Conservation (phyloP, 30 jellyfish, hydroid and myxozoan genomes). For the Turritopsis rubra region DNA sequence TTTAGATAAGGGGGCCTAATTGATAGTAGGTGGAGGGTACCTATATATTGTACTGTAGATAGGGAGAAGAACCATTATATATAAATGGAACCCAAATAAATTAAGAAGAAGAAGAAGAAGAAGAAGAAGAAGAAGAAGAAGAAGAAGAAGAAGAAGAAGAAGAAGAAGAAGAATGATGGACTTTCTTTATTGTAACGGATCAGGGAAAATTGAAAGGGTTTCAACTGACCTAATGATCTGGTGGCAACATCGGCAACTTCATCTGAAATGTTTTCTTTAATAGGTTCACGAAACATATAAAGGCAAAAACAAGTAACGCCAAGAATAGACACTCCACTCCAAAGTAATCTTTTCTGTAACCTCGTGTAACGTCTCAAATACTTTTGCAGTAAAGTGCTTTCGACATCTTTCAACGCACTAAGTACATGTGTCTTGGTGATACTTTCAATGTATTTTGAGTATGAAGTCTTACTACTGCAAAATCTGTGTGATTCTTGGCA, state of each 20-base stretch:
- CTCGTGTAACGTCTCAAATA: slow-evolving; percentile 49
- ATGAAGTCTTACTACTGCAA: not conserved
- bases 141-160: too few relatives aligned
- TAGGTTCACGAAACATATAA: slow-evolving; percentile 79
- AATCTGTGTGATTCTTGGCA: not conserved
- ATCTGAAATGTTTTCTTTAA: slow-evolving; percentile 65
- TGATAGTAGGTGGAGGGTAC: too few relatives aligned
- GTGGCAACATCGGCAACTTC: slow-evolving; percentile 92
- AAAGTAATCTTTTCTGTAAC: slow-evolving; percentile 37
- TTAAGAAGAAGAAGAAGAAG: too few relatives aligned
- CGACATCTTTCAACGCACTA: slow-evolving; percentile 61
- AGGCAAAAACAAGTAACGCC: slow-evolving; percentile 43
- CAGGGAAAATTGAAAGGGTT: too few relatives aligned
- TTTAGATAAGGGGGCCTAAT: not conserved
- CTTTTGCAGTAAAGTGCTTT: slow-evolving; percentile 37
- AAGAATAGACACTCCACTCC: slow-evolving; percentile 1
- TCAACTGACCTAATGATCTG: slow-evolving; percentile 74
- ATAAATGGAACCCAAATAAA: too few relatives aligned
- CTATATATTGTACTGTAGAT: too few relatives aligned
- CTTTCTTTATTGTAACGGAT: too few relatives aligned
- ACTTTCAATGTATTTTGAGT: slow-evolving; percentile 4
- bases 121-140: too few relatives aligned
- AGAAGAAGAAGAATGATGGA: too few relatives aligned
- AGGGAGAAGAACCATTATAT: too few relatives aligned
- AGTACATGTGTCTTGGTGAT: slow-evolving; percentile 50